A percentile compares a stretch with the other conserved stretches of the same genome.
Evolutionary conservation across 2,888 invertebrate species (phyloP).

Genomic region (Lobophora halterata): DNA sequence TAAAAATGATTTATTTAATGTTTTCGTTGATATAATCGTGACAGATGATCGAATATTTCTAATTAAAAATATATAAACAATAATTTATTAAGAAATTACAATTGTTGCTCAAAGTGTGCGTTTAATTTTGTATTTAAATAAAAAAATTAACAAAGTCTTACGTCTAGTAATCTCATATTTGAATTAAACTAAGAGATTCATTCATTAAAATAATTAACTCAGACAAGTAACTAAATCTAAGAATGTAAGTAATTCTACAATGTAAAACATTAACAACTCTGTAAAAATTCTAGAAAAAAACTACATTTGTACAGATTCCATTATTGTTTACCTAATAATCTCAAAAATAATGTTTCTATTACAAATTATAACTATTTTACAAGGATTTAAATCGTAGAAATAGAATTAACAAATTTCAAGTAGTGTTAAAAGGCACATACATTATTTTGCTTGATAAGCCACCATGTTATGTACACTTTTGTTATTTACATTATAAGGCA

Average conservation of each 20-base stretch:
- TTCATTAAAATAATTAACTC: conserved; percentile 44
- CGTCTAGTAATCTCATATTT: conserved; percentile 72
- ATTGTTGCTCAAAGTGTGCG: conserved; percentile 63
- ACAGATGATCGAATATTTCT: conserved; percentile 57
- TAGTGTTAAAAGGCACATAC: conserved; percentile 52
- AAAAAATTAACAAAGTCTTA: conserved; percentile 65
- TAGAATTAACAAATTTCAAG: conserved; percentile 31
- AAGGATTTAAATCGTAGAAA: conserved; percentile 6
- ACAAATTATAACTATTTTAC: conserved; percentile 15
- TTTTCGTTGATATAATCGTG: conserved; percentile 67
- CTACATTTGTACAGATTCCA: conserved; percentile 59
- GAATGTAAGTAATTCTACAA: conserved; percentile 27
- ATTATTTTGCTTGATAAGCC: conserved; percentile 23
- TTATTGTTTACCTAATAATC: conserved; percentile 57
- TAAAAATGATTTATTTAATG: conserved; percentile 67
- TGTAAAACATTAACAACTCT: conserved; percentile 58
- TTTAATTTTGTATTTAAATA: conserved; percentile 57
- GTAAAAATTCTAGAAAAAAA: conserved; percentile 68
- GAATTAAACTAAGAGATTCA: conserved; percentile 69
- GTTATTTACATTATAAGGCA: conserved; percentile 36
- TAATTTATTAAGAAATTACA: conserved; percentile 75
- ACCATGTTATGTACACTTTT: conserved; percentile 27
- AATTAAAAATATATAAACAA: conserved; percentile 62
- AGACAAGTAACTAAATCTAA: conserved; percentile 32
- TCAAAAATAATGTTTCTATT: conserved; percentile 49